Base-by-base conservation (phyloP, 2,797 vertebrate species). In the Mormyrus hasselquistii region DNA sequence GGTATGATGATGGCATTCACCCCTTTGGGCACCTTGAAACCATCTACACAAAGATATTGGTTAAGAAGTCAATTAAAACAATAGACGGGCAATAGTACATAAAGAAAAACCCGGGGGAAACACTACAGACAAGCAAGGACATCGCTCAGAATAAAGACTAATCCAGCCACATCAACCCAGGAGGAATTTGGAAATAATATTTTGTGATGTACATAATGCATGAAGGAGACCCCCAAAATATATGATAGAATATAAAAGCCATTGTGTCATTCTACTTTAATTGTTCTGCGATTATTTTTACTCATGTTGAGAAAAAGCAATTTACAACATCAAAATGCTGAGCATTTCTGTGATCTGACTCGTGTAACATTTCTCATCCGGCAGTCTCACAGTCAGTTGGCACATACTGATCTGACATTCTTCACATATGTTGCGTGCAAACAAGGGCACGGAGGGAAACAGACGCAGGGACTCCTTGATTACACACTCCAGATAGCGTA, bases 391-490 rank as follows among this genome's bases (percentile, higher is more conserved):
- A 86, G 55, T 89, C 76, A 84, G 87, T 65, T 88, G 88, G 88
- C 86, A 93, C 96, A 91, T 94, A 97, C 97, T 92, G 62, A 97
- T 92, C 87, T 8, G 89, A 91, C 96, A 97, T 44, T 96, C 94
- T 87, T 96, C 95, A 84, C 82, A 95, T 88, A 96, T 92, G 82
- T 89, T 91, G n/a, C 96, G 96, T 4, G 91, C 96, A 93, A 97
- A 96, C 1, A 96, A 9, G 0, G 97, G 97, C 91, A 97, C 97
- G 0, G 97, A 93, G 49, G 97, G 97, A 52, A 94, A 97, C 88
- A 97, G 41, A 2, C 97, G 95, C 90, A 97, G 96, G 19, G 94
- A 93, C 94, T 97, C 97, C 92, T 97, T 97, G 90, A 97, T 94
- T 90, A 96, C 96, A 90, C 96, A 97, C 9, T 97, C 97, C 90